A percentile compares a stretch with the other conserved stretches of the same genome.
phyloP scores from a whole-genome alignment of 2,888 invertebrate species.

The Osmoderma eremita region DNA sequence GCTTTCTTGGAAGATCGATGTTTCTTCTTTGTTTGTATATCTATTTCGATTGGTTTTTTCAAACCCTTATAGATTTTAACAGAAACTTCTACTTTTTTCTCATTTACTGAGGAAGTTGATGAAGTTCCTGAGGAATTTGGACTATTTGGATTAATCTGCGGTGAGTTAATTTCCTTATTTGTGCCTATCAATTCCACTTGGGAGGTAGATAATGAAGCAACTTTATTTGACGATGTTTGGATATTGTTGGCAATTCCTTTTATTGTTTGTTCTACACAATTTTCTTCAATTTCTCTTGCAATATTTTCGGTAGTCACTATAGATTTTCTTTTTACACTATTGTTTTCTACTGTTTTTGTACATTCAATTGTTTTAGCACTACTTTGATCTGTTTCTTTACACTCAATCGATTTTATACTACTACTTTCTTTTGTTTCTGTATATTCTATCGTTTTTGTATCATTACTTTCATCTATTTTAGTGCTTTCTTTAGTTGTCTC shows the following conservation, averaged over 20 bases:
- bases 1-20: constrained; percentile 1
- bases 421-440: neutral
- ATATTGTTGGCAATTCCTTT: no score
- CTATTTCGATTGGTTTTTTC: constrained; percentile 40
- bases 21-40: constrained; percentile 39
- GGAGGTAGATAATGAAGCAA: no score
- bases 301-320: neutral
- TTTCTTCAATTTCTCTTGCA: neutral
- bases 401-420: neutral
- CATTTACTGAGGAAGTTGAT: neutral
- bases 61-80: constrained; percentile 38
- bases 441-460: neutral
- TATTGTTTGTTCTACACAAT: no score
- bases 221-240: no score
- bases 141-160: neutral
- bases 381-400: neutral
- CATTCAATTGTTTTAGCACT: neutral
- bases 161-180: no score
- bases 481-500: no score
- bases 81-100: constrained; percentile 38
- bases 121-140: constrained; percentile 19
- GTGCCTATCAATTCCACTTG: no score
- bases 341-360: neutral
- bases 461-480: neutral
- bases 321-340: constrained; percentile 1